Evolutionary conservation across 2,888 invertebrate species (phyloP), one percentile per base, ranked within the genome.

Genomic region (Campoplex nolae): DNA sequence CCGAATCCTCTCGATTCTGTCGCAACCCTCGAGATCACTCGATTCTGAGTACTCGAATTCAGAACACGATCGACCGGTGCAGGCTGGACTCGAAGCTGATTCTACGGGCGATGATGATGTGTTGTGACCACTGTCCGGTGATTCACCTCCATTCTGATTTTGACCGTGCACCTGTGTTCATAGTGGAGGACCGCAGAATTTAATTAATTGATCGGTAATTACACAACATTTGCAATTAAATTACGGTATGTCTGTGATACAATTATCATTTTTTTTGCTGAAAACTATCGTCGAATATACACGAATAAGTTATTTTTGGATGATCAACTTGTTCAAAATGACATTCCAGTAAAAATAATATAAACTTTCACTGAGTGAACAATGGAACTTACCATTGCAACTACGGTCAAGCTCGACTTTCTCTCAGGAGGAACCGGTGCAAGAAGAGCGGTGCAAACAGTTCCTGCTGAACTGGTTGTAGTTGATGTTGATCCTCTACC

Each of bases 401-500:
- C 94, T 42, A 94, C 94, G 42, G 94, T 94, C 45, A 94, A 90
- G 13, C 97, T 97, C 91, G 97, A 97, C 92, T 97, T 97, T 90
- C 98, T 95, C 94, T 98, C 98, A 1, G 98, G 98, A 48, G 97
- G 97, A 68, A 97, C 97, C 0, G 98, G 98, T 13, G 97, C 97
- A 95, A 97, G 95, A 81, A 98, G 93, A 1, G 98, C 97, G 0
- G 98, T 98, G 92, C 98, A 98, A 32, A 98, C 98, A 0, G 98
- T 98, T 78, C 98, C 98, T 68, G 98, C 98, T 0, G 98, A 98
- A 92, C 98, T 98, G 0, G 98, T 98, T 0, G 98, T 98, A 0
- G 98, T 98, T 77, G 98, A 98, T 0, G 98, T 98, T 2, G 98
- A 98, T 3, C 98, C 98, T 94, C 97, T 97, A n/a, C 98, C 98